These are phyloP conservation scores for Holothuria leucospilota DNA, from an alignment of 53 echinoderm and acorn worm species.

Conservation along the genomic window DNA sequence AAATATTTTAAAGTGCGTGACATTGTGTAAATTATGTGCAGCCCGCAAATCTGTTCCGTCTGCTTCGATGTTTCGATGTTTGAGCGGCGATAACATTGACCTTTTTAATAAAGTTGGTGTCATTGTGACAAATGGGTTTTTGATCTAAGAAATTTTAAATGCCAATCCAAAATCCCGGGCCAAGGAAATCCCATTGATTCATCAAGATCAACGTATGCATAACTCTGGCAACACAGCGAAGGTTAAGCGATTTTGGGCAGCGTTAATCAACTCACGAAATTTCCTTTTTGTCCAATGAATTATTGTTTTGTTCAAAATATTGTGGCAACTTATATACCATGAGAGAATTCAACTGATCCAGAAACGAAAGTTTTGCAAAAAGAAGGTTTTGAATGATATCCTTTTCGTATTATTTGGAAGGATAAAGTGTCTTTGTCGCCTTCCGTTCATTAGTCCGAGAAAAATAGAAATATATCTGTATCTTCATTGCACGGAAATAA, in stretches of 20 bases:
- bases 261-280: constrained; percentile 8
- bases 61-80: no score
- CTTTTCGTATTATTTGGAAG: constrained; percentile 32
- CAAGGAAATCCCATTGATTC: constrained; percentile 38
- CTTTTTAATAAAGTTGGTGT: no score
- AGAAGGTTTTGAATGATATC: constrained; percentile 8
- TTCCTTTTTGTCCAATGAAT: constrained; percentile 7
- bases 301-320: constrained; percentile 35
- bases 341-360: no score
- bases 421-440: constrained; percentile 13
- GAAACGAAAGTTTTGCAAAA: no score
- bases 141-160: background rate
- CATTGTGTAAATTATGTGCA: no score
- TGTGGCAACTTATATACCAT: background rate
- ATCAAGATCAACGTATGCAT: constrained; percentile 24
- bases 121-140: constrained; percentile 16
- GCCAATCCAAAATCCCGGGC: background rate
- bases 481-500: constrained; percentile 13
- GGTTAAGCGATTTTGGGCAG: constrained; percentile 28
- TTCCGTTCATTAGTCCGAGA: constrained; percentile 35
- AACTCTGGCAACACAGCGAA: constrained; percentile 30
- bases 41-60: no score
- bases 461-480: constrained; percentile 24
- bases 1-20: no score
- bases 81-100: no score